phyloP scores from a whole-genome alignment of 2,797 vertebrate genomes.

The Eutrigla gurnardus region DNA sequence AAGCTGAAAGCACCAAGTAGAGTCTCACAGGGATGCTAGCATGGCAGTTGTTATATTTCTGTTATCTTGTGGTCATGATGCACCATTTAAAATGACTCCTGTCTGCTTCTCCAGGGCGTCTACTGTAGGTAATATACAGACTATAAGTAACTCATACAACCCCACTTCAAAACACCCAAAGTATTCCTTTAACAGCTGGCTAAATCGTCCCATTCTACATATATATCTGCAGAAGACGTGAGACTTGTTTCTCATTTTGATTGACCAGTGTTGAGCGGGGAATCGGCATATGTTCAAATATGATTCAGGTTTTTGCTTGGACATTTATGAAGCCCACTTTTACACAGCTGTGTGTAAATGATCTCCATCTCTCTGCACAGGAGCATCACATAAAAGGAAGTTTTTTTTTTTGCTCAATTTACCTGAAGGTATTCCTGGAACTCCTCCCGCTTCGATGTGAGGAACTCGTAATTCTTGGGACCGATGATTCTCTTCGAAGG shows the following conservation, averaged over 20 bases:
- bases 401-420: conserved; percentile 28
- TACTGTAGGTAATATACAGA: too few species aligned
- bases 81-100: too few species aligned
- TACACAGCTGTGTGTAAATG: conserved; percentile 5
- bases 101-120: too few species aligned
- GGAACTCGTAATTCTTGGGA: conserved; percentile 97
- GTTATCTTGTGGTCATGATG: conserved; percentile 1
- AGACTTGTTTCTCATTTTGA: not conserved
- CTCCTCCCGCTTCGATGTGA: conserved; percentile 94
- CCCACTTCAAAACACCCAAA: too few species aligned
- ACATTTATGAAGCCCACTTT: not conserved
- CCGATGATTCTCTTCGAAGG: conserved; percentile 98
- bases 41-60: not conserved
- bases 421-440: conserved; percentile 99
- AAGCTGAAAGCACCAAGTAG: too few species aligned
- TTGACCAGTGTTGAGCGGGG: not conserved
- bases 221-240: not conserved
- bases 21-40: not conserved
- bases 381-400: not conserved
- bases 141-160: too few species aligned
- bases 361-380: not conserved
- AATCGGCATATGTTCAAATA: conserved; percentile 7
- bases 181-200: not conserved
- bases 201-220: not conserved
- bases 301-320: not conserved